Conservation (phyloP, 2,113 vertebrate genomes). For the Tringa solitaria region DNA sequence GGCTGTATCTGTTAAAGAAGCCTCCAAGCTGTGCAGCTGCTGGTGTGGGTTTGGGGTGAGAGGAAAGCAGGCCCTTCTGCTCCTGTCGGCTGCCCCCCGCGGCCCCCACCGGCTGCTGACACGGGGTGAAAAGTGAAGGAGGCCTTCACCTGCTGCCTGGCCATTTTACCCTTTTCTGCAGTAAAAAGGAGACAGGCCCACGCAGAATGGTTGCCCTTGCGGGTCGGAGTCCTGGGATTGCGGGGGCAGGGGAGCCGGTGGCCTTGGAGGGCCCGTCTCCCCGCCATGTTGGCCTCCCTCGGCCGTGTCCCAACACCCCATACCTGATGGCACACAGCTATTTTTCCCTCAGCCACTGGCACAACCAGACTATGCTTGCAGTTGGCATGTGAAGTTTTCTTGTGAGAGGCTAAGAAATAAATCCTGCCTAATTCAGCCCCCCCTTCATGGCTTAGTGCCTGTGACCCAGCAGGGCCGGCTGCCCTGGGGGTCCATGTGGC, state of each 20-base stretch:
- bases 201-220: no score
- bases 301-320: accelerated
- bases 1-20: background rate
- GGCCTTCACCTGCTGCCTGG: no score
- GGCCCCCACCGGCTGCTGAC: background rate
- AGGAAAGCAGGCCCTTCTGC: background rate
- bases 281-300: accelerated
- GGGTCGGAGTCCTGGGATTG: accelerated
- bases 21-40: background rate
- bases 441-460: accelerated
- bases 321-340: accelerated
- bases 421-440: accelerated
- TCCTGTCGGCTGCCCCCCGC: background rate
- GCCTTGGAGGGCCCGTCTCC: background rate
- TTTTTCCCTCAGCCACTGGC: background rate
- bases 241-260: background rate
- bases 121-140: background rate
- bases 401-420: background rate
- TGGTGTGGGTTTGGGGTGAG: background rate
- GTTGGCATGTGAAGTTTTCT: accelerated
- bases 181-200: background rate
- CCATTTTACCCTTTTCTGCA: accelerated
- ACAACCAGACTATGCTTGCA: accelerated
- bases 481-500: accelerated
- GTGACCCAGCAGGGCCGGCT: background rate